Conservation (phyloP, 2,797 vertebrate species). For the Acanthopagrus latus region DNA sequence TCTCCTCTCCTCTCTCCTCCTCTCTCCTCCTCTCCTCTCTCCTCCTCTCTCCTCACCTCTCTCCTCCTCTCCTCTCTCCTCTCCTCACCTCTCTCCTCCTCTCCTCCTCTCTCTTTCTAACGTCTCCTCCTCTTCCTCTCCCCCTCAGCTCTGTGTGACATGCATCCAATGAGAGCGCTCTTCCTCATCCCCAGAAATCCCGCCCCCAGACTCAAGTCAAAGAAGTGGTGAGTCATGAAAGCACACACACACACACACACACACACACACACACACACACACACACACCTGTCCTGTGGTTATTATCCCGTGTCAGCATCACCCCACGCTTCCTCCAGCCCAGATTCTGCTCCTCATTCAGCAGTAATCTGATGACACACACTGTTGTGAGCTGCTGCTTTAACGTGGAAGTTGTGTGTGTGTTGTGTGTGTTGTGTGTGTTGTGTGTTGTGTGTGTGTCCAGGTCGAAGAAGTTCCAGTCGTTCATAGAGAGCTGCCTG, state of each 20-base stretch:
- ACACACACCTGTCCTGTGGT: constrained; percentile 21
- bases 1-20: not conserved
- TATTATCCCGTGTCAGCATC: constrained; percentile 10
- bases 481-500: constrained; percentile 97
- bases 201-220: constrained; percentile 94
- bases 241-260: constrained; percentile 4
- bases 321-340: not conserved
- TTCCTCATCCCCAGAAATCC: constrained; percentile 97
- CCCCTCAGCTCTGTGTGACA: constrained; percentile 92
- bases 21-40: not conserved
- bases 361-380: constrained; percentile 3
- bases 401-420: not conserved
- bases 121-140: not conserved
- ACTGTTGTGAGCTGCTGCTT: not conserved
- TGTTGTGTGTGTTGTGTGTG: not conserved
- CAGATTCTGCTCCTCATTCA: not conserved
- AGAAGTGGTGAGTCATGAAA: constrained; percentile 92
- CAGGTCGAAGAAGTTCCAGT: constrained; percentile 99
- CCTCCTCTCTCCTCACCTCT: too few species aligned
- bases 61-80: not conserved
- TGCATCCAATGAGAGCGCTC: constrained; percentile 97
- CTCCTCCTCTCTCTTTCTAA: not conserved
- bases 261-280: constrained; percentile 14
- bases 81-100: not conserved
- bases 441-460: not conserved